Evolutionary conservation across 2,797 vertebrate genomes (phyloP).

Genomic region (Petrocephalus sullivani): DNA sequence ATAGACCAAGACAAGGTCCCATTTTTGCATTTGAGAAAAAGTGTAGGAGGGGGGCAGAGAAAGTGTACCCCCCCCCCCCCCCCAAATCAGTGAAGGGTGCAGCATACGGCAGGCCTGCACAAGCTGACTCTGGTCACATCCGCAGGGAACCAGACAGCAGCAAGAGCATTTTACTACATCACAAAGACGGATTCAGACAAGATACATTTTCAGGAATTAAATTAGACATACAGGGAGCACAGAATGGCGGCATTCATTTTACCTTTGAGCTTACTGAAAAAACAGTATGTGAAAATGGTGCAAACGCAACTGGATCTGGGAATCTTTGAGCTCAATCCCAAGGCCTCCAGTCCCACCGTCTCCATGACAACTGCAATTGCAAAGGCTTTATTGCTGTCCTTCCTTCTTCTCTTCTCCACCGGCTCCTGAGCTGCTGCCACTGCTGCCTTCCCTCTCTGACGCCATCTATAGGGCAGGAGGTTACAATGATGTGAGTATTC

Average conservation of each 20-base stretch:
- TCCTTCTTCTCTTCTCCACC: conserved; percentile 81
- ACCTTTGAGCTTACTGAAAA: conserved; percentile 77
- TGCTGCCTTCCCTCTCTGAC: conserved; percentile 74
- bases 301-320: conserved; percentile 47
- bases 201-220: conserved; percentile 44
- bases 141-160: neutral
- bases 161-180: conserved; percentile 27
- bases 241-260: conserved; percentile 44
- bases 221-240: conserved; percentile 45
- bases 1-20: neutral
- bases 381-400: conserved; percentile 79
- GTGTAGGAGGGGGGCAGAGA: neutral
- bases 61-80: neutral
- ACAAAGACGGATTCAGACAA: conserved; percentile 37
- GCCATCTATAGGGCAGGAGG: conserved; percentile 74
- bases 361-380: conserved; percentile 57
- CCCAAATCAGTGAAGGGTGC: neutral
- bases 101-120: neutral
- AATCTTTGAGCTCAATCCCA: conserved; percentile 44
- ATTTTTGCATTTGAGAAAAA: neutral
- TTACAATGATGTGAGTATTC: conserved; percentile 11
- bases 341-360: conserved; percentile 55
- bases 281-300: conserved; percentile 79
- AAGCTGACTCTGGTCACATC: neutral
- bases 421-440: conserved; percentile 48